Evolutionary conservation across 92 coral and sea anemone genomes (phyloP).

Genomic region (Umimayanthus chanpuru): DNA sequence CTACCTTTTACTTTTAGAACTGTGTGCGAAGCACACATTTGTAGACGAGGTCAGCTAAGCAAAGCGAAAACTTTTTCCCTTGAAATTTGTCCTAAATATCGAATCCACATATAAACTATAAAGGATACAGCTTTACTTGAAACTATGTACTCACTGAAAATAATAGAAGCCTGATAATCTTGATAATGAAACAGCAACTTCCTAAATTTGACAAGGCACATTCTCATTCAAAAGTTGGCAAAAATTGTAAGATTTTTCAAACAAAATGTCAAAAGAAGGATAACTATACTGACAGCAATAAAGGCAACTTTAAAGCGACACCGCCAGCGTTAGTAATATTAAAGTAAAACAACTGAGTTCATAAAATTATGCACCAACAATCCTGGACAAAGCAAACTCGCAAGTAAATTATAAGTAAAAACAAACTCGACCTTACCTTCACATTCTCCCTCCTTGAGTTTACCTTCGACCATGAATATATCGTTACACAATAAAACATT

Average conservation of each 20-base stretch:
- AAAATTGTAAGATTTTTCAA: constrained; percentile 5
- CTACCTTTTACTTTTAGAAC: too few species aligned
- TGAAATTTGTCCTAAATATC: too few species aligned
- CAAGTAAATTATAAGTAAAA: background rate
- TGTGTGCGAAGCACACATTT: too few species aligned
- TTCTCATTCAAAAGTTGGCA: background rate
- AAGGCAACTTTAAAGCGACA: background rate
- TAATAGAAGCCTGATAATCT: background rate
- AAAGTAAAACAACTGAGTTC: too few species aligned
- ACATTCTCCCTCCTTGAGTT: constrained; percentile 83
- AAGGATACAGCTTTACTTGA: background rate
- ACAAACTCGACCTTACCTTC: constrained; percentile 65
- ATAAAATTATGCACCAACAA: constrained; percentile 13
- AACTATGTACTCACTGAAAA: background rate
- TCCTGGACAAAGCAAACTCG: constrained; percentile 4
- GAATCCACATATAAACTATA: too few species aligned
- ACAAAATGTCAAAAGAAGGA: background rate
- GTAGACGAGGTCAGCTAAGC: too few species aligned
- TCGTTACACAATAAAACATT: constrained; percentile 64
- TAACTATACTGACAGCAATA: background rate
- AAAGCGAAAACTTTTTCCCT: too few species aligned
- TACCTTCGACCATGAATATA: constrained; percentile 70
- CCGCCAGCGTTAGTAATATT: background rate
- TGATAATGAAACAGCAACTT: background rate
- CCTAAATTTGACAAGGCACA: background rate